Evolutionary conservation across 2,797 vertebrate genomes (phyloP).

Genomic region (Megaceryle alcyon): DNA sequence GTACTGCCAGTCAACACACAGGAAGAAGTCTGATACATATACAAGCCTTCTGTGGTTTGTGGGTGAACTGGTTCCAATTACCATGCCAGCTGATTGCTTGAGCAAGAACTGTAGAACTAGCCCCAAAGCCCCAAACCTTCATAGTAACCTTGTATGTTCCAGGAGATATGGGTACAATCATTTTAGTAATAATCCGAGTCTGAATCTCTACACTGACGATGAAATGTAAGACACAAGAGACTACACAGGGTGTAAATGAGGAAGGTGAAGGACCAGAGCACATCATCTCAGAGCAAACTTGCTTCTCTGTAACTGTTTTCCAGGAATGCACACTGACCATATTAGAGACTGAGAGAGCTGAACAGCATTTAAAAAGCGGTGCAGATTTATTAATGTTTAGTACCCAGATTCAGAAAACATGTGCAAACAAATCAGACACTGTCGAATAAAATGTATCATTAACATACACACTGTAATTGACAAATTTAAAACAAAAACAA

Average conservation of each 20-base stretch:
- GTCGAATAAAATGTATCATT: not conserved
- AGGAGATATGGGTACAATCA: not conserved
- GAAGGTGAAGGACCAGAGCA: not conserved
- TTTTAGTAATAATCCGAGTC: not conserved
- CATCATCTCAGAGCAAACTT: not conserved
- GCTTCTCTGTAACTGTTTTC: not conserved
- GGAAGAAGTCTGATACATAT: not conserved
- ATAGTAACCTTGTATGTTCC: not conserved
- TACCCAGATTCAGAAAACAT: not conserved
- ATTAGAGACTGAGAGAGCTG: not conserved
- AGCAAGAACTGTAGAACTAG: constrained; percentile 4
- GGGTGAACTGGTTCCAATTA: constrained; percentile 58
- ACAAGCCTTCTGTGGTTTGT: constrained; percentile 44
- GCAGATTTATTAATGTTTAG: not conserved
- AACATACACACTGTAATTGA: not conserved
- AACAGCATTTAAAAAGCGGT: not conserved
- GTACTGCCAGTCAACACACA: not conserved
- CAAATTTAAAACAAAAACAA: not conserved
- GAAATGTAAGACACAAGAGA: not conserved
- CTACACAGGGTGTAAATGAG: not conserved
- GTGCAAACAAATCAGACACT: not conserved
- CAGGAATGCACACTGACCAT: not conserved
- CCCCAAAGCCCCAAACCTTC: not conserved
- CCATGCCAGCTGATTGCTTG: not conserved
- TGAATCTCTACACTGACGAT: not conserved